Evolutionary conservation across 2,113 vertebrate genomes (phyloP).

Genomic region (Apteryx mantelli): DNA sequence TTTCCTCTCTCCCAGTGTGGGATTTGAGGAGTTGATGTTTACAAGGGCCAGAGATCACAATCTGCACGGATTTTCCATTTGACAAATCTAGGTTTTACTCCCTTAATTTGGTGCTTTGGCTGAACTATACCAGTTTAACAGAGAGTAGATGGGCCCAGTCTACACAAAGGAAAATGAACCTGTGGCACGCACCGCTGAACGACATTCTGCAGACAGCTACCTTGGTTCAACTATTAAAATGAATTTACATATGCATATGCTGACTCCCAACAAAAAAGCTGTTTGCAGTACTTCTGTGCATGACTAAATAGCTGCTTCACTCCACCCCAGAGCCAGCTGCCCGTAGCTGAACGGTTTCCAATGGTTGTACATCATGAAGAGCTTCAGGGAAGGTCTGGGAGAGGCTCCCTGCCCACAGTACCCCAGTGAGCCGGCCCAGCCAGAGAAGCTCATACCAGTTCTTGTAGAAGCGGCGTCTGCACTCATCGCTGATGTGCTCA

Average conservation of each 20-base stretch:
- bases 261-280: neutral
- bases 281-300: neutral
- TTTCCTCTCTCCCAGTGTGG: neutral
- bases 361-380: accelerated
- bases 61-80: neutral
- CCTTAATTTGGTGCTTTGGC: neutral
- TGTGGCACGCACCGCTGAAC: neutral
- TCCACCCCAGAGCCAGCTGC: neutral
- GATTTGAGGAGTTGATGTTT: neutral
- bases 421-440: neutral
- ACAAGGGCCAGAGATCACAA: neutral
- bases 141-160: neutral
- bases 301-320: neutral
- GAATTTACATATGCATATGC: conserved; percentile 29
- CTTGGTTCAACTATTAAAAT: neutral
- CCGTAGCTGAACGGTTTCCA: neutral
- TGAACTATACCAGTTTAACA: neutral
- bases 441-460: conserved; percentile 71
- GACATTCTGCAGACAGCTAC: neutral
- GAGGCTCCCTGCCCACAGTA: neutral
- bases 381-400: neutral
- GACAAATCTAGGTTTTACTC: neutral
- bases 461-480: conserved; percentile 83
- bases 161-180: neutral
- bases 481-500: conserved; percentile 82